Percentiles rank a stretch among this genome's conserved stretches.
Evolutionary conservation across 2,113 vertebrate genomes (phyloP).

Genomic region (Stomatorhinus ivindoensis): DNA sequence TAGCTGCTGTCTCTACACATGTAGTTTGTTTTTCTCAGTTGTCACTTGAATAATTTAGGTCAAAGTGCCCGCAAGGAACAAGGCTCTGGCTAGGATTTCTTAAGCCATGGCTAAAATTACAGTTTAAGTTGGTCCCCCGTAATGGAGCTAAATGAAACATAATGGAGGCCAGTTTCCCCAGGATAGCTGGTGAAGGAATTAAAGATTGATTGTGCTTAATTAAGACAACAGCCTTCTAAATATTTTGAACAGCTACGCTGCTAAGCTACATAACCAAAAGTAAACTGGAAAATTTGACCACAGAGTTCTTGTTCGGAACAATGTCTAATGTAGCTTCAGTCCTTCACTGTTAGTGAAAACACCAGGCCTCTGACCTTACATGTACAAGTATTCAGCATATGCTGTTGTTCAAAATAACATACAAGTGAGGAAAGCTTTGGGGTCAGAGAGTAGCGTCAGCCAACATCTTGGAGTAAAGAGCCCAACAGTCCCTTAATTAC

Average conservation of each 20-base stretch:
- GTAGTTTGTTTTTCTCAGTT: neutral
- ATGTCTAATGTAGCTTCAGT: neutral
- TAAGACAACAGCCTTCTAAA: neutral
- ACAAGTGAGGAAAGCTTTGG: neutral
- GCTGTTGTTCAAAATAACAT: neutral
- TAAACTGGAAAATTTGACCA: neutral
- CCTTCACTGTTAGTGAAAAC: neutral
- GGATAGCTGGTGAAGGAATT: conserved; percentile 2
- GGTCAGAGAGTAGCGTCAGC: neutral
- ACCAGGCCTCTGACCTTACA: neutral
- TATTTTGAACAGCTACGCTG: neutral
- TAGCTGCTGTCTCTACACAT: neutral
- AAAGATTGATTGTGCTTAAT: neutral
- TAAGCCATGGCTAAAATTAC: neutral
- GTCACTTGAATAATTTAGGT: neutral
- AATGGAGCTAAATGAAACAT: neutral
- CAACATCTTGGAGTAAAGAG: neutral
- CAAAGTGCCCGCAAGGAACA: neutral
- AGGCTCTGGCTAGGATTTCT: neutral
- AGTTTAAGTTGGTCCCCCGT: neutral
- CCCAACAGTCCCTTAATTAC: neutral
- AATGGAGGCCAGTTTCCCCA: neutral
- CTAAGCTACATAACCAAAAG: neutral
- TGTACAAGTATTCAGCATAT: neutral
- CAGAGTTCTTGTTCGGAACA: neutral